phyloP scores from a whole-genome alignment of 2,113 vertebrate species.

The Chiloscyllium plagiosum region DNA sequence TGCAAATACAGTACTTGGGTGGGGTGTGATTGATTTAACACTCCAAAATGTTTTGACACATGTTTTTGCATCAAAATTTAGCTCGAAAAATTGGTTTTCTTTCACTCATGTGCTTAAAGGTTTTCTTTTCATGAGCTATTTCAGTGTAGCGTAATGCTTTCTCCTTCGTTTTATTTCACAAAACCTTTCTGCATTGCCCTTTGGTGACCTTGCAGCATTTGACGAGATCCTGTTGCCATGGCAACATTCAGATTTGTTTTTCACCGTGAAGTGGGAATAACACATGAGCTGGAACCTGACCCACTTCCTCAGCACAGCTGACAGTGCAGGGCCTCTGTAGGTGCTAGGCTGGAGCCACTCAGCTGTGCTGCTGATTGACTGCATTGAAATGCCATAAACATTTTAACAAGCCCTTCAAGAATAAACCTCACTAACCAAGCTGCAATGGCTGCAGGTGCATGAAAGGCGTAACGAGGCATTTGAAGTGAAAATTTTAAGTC shows the following conservation, averaged over 20 bases:
- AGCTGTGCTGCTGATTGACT: neutral
- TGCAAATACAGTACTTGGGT: neutral
- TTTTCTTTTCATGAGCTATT: neutral
- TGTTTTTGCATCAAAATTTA: neutral
- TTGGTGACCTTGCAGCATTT: slow-evolving; percentile 10
- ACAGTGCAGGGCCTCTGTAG: neutral
- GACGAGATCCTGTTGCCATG: slow-evolving; percentile 7
- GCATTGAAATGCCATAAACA: neutral
- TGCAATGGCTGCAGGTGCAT: neutral
- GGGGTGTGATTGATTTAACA: neutral
- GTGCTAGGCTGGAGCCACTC: neutral
- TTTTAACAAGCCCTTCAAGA: slow-evolving; percentile 5
- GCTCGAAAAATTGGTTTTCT: neutral
- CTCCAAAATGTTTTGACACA: neutral
- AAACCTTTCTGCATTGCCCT: neutral
- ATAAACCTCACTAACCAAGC: neutral
- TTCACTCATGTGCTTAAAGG: neutral
- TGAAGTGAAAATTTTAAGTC: slow-evolving; percentile 14
- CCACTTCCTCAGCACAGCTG: neutral
- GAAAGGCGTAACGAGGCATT: neutral
- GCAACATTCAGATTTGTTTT: neutral
- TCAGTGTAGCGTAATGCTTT: neutral
- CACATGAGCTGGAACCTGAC: slow-evolving; percentile 12
- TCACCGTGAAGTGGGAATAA: neutral
- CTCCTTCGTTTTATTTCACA: neutral